These are phyloP conservation scores for Tinea semifulvella DNA, from an alignment of 2,888 invertebrate species.

Conservation along the genomic window DNA sequence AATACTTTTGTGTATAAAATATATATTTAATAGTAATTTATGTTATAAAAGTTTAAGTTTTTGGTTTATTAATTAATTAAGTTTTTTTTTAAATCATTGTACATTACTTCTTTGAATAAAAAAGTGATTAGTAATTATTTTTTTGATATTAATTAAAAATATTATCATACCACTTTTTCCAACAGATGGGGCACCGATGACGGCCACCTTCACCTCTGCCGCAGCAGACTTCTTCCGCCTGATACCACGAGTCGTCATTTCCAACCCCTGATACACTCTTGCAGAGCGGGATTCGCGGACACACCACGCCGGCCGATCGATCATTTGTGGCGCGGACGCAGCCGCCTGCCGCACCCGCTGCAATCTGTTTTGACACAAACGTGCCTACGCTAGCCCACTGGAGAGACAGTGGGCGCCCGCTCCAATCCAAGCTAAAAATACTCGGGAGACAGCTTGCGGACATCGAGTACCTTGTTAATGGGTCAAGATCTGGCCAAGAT, in stretches of 20 bases:
- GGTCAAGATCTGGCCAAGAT: slow-evolving; percentile 68
- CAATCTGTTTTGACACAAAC: slow-evolving; percentile 5
- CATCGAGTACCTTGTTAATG: slow-evolving; percentile 57
- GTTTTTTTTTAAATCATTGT: no score
- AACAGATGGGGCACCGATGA: slow-evolving; percentile 88
- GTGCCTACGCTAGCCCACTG: background rate
- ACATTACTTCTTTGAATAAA: no score
- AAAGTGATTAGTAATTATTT: no score
- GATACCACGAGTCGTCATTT: slow-evolving; percentile 82
- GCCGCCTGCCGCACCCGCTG: slow-evolving; percentile 8
- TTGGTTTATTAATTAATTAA: no score
- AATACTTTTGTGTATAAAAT: no score
- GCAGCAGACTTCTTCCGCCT: slow-evolving; percentile 89
- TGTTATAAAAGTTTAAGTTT: no score
- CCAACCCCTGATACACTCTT: slow-evolving; percentile 23
- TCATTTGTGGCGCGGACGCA: slow-evolving; percentile 8
- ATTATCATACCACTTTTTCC: slow-evolving; percentile 87
- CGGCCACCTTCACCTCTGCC: slow-evolving; percentile 90
- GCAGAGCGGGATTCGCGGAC: slow-evolving; percentile 19
- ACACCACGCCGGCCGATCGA: slow-evolving; percentile 2
- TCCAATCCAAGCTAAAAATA: slow-evolving; percentile 48
- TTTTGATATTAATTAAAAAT: no score
- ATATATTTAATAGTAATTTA: no score
- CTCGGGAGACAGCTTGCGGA: slow-evolving; percentile 45
- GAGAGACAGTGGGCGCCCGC: slow-evolving; percentile 25